Percentiles rank a stretch among this genome's conserved stretches.
Conservation (phyloP, 2,888 invertebrate species). For the Silvanus unidentatus region DNA sequence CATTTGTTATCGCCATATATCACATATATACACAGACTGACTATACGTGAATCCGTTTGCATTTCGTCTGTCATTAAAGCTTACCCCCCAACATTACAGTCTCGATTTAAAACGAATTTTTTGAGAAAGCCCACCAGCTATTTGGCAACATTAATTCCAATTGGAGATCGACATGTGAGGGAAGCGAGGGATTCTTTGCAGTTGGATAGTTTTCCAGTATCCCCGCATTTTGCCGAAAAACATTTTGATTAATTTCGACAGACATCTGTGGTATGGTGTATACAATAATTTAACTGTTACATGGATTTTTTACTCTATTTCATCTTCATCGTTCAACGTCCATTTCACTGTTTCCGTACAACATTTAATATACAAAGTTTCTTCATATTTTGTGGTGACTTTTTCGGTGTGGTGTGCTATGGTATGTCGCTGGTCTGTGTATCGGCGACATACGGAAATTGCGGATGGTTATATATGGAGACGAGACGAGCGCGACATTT, state of each 20-base stretch:
- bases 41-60: too few species aligned
- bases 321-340: slow-evolving; percentile 17
- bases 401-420: slow-evolving; percentile 3
- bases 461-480: slow-evolving; percentile 36
- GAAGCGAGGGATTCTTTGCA: too few species aligned
- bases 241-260: slow-evolving; percentile 28
- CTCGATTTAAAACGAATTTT: too few species aligned
- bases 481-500: slow-evolving; percentile 22
- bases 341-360: slow-evolving; percentile 14
- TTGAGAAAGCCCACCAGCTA: too few species aligned
- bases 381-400: slow-evolving; percentile 22
- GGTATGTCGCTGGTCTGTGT: too few species aligned
- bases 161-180: too few species aligned
- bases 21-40: not conserved
- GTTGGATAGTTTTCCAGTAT: too few species aligned
- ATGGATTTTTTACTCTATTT: slow-evolving; percentile 17
- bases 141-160: too few species aligned
- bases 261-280: slow-evolving; percentile 26
- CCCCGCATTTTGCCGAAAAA: not conserved
- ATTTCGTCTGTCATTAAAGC: too few species aligned
- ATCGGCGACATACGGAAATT: slow-evolving; percentile 31
- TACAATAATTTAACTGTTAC: slow-evolving; percentile 28
- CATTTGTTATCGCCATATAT: slow-evolving; percentile 13
- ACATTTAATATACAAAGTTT: slow-evolving; percentile 10
- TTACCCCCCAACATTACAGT: too few species aligned